These are phyloP conservation scores for Gymnothorax reevesii DNA, from an alignment of 2,797 vertebrate species.

Conservation along the genomic window DNA sequence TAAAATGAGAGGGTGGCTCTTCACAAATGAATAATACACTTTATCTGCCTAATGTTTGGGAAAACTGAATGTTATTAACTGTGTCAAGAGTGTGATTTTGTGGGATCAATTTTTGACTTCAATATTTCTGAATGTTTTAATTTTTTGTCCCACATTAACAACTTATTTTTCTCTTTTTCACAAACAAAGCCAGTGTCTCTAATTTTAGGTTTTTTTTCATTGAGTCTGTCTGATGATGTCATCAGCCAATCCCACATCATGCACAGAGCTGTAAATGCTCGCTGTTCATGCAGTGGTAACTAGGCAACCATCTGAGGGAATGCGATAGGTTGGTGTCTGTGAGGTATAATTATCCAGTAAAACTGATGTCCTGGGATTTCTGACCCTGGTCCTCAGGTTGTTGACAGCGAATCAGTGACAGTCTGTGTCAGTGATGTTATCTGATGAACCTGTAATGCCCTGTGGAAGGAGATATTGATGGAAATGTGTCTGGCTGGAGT, in stretches of 20 bases:
- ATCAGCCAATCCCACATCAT: neutral
- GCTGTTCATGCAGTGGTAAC: neutral
- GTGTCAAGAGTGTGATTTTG: neutral
- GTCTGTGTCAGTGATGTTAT: conserved; percentile 4
- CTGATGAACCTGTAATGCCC: conserved; percentile 31
- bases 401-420: conserved; percentile 1
- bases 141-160: neutral
- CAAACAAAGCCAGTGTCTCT: neutral
- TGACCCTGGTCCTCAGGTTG: neutral
- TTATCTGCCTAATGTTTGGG: neutral
- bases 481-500: neutral
- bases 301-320: neutral
- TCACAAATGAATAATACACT: neutral
- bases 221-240: neutral
- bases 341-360: neutral
- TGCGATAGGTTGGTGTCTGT: neutral
- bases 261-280: neutral
- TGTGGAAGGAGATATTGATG: conserved; percentile 33
- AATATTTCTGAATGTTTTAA: neutral
- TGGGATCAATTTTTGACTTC: neutral
- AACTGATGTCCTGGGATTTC: neutral
- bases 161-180: neutral
- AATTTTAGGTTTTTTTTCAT: neutral
- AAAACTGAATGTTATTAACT: neutral
- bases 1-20: neutral